Base-by-base conservation (phyloP, 2,888 invertebrate genomes). In the Drosophila robusta region DNA sequence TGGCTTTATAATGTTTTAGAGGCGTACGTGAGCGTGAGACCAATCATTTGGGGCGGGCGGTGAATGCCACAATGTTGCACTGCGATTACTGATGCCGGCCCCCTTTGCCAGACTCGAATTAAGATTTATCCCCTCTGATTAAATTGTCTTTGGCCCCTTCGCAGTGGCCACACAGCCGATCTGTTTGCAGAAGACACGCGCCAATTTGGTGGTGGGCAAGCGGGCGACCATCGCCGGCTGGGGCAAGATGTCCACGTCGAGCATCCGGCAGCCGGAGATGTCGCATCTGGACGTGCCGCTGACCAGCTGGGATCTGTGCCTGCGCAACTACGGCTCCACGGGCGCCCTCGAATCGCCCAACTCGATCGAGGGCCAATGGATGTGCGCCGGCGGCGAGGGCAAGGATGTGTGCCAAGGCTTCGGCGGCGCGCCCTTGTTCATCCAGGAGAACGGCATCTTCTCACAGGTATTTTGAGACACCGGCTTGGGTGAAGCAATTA, bases 401-500 rank as follows among this genome's bases (percentile, higher is more conserved):
- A 94, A 94, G 73, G 96, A 96, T 89, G 96, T 96, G 0, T 96
- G 96, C 76, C 95, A 95, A 9, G 96, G 96, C 5, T 96, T 96
- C 81, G 96, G 96, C 3, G 96, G 96, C 4, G 95, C 96, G 0
- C 96, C 96, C 0, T 91, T 96, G 4, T 90, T 96, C 55, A 91
- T 95, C 2, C 93, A 93, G 66, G 94, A 95, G 75, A 94, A 94
- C 70, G 94, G 94, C 24, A 93, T 93, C 39, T 94, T 94, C 90
- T 94, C 94, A 56, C 95, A 96, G 94, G 96, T 96, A 64, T 55
- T 32, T 18, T 7, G 2, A 7, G 2, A 7, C 22, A 22, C 3
- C 22, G 0, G 22, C 1, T 3, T 22, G 3, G 0, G 3, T 22
- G 3, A 4, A 29, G n/a, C n/a, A 29, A 29, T 7, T 8, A 26